A percentile compares a stretch with the other conserved stretches of the same genome.
These are phyloP conservation scores for Bolinopsis microptera DNA, from an alignment of 37 sponge, comb jelly and placozoan genomes.

Conservation along the genomic window DNA sequence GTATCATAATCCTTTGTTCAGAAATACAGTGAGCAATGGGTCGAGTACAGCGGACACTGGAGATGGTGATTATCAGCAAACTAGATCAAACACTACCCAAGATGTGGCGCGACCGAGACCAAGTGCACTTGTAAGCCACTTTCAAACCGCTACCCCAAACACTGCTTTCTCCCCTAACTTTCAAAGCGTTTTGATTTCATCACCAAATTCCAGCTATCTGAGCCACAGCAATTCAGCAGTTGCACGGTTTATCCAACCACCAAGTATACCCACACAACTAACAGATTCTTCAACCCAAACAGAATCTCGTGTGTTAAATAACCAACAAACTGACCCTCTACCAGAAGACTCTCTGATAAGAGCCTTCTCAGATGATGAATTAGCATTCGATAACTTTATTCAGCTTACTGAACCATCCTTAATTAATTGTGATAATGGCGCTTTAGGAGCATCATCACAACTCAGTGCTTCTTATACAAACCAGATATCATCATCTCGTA, in stretches of 20 bases:
- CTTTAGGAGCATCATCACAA: too few relatives aligned
- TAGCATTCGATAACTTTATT: neutral
- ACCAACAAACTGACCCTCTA: neutral
- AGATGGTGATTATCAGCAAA: neutral
- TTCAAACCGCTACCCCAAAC: neutral
- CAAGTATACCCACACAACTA: neutral
- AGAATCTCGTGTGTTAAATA: neutral
- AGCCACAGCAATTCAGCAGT: neutral
- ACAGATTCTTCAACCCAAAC: neutral
- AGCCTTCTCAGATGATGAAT: neutral
- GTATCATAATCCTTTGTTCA: neutral
- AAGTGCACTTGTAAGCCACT: neutral
- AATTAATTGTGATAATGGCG: neutral
- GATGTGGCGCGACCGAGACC: neutral
- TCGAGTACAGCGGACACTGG: neutral
- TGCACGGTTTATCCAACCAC: constrained; percentile 6
- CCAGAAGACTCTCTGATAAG: neutral
- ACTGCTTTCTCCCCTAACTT: neutral
- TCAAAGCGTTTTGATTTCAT: neutral
- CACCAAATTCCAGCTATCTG: neutral
- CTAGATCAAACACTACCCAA: neutral
- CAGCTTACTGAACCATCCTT: neutral
- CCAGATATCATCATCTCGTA: neutral
- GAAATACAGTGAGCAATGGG: neutral
- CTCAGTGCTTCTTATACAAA: neutral